These are phyloP conservation scores for Xiphydria camelus DNA, from an alignment of 2,888 invertebrate species.

Conservation along the genomic window DNA sequence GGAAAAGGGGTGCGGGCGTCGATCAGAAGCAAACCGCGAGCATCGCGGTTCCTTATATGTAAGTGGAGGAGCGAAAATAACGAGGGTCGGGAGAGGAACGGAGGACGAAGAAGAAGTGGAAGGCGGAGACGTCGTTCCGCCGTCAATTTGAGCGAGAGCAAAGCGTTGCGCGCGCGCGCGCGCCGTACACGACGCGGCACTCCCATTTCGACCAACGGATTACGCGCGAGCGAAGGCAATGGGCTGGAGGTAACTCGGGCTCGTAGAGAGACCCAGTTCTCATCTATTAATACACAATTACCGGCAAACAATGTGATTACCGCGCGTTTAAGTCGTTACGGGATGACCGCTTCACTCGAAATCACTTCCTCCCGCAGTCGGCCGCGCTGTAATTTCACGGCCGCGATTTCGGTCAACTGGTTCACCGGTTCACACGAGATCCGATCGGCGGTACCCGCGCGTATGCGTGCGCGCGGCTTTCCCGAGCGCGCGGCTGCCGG, in stretches of 20 bases:
- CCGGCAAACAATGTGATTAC: conserved; percentile 49
- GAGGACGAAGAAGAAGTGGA: too few relatives aligned
- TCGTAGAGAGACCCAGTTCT: conserved; percentile 43
- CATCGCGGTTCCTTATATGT: background rate
- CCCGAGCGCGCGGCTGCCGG: too few relatives aligned
- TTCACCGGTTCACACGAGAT: conserved; percentile 12
- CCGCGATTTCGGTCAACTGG: conserved; percentile 18
- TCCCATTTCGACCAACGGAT: background rate
- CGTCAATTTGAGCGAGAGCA: too few relatives aligned
- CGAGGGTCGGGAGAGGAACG: background rate
- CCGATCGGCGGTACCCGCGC: too few relatives aligned
- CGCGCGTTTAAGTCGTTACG: conserved; percentile 42
- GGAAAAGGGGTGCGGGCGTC: too few relatives aligned
- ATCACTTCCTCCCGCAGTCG: conserved; percentile 24
- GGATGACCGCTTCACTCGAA: conserved; percentile 26
- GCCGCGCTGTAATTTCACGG: conserved; percentile 18
- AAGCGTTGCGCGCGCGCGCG: too few relatives aligned
- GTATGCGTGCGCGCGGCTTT: too few relatives aligned
- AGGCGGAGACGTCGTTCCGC: too few relatives aligned
- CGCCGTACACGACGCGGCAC: too few relatives aligned
- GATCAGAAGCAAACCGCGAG: background rate
- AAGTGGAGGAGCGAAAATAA: background rate
- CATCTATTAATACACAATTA: conserved; percentile 52
- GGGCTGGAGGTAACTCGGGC: conserved; percentile 10
- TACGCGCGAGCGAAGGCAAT: conserved; percentile 21